A percentile compares a stretch with the other conserved stretches of the same genome.
These are phyloP conservation scores for Drosophila percnosoma DNA, from an alignment of 2,888 invertebrate genomes.

Conservation along the genomic window DNA sequence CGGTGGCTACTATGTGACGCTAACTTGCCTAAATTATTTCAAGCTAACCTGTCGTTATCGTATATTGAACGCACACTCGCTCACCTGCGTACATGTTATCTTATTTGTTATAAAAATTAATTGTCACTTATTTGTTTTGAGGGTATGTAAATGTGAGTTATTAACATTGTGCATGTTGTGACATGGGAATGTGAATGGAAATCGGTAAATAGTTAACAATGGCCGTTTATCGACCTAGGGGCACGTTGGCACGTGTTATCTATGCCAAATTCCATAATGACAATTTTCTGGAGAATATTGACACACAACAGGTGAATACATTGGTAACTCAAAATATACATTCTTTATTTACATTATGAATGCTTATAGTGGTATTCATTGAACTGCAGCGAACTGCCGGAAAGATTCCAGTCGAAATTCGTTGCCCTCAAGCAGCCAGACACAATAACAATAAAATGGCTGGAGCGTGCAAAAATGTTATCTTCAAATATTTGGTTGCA, in stretches of 20 bases:
- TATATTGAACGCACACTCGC: constrained; percentile 4
- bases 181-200: constrained; percentile 16
- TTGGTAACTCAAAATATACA: background rate
- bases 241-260: constrained; percentile 84
- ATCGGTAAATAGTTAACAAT: constrained; percentile 47
- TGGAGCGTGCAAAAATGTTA: constrained; percentile 82
- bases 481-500: constrained; percentile 90
- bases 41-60: background rate
- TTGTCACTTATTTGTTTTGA: constrained; percentile 7
- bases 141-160: constrained; percentile 5
- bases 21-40: background rate
- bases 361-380: constrained; percentile 83
- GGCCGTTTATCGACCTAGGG: constrained; percentile 82
- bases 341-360: background rate
- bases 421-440: constrained; percentile 82
- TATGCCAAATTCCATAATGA: constrained; percentile 85
- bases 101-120: constrained; percentile 32
- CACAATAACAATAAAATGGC: constrained; percentile 81
- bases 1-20: background rate
- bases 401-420: constrained; percentile 82
- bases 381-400: constrained; percentile 72
- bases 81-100: background rate
- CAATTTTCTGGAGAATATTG: constrained; percentile 83
- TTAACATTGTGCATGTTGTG: background rate
- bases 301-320: constrained; percentile 79